Evolutionary conservation across 2,888 invertebrate genomes (phyloP), one percentile per base, ranked within the genome.

Genomic region (Chrysolina haemoptera): DNA sequence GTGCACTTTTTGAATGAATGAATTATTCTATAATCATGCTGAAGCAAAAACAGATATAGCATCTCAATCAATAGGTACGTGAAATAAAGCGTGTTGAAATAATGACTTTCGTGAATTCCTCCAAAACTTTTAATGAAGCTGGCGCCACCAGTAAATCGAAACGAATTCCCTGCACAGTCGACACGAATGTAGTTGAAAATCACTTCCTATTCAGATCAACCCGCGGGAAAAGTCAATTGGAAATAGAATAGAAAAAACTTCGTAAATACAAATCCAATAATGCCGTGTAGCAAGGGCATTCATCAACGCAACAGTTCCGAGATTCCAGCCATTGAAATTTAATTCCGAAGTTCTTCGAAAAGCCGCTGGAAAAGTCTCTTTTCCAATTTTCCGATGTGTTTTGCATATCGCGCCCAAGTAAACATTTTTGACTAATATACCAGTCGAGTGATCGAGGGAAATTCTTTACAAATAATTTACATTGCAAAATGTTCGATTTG

Each of bases 281-380:
- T 41, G 18, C 62, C 53, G 63, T 63, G 16, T 14, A 63, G 35
- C 53, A 40, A 50, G 43, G 35, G 67, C 11, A 67, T 65, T 71
- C 59, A 71, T 71, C 64, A 65, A 53, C 12, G 64, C 53, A 65
- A 65, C 40, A 70, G 18, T 62, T 64, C 55, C 41, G 43, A 41
- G 50, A 40, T 71, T 71, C 43, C 50, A 8, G 27, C 40, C n/a
- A 65, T 43, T 20, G 65, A 53, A 71, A 71, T 71, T 71, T 59
- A 71, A 71, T 71, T 66, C 40, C 48, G 71, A 55, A 70, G 20
- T 65, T 70, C 18, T 12, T 50, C 43, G 46, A 6, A 14, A 35
- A 53, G n/a, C 63, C 1, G 43, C 16, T 53, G 53, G 20, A 64
- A 65, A 35, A 55, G 27, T 53, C 18, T 41, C 14, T 16, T 40